Evolutionary conservation across 2,797 vertebrate genomes (phyloP).

Genomic region (Naso thynnoides): DNA sequence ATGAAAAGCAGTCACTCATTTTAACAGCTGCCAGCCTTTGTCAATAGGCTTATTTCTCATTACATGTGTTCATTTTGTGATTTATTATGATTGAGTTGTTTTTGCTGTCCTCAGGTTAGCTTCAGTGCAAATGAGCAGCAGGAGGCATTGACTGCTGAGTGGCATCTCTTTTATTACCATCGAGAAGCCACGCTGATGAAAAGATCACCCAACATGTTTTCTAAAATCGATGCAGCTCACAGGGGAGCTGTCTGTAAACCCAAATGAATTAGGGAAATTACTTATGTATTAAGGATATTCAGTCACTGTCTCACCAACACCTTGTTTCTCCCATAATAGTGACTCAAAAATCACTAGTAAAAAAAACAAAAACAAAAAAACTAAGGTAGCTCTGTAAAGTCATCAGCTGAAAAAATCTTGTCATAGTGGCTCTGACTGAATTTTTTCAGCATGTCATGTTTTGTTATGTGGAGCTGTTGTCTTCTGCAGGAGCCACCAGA

Average conservation of each 20-base stretch:
- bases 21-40: slow-evolving; percentile 19
- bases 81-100: slow-evolving; percentile 52
- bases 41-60: slow-evolving; percentile 42
- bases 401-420: slow-evolving; percentile 23
- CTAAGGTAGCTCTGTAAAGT: slow-evolving; percentile 1
- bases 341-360: background rate
- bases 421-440: background rate
- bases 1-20: slow-evolving; percentile 45
- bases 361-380: background rate
- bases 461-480: background rate
- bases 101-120: slow-evolving; percentile 42
- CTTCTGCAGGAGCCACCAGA: slow-evolving; percentile 12
- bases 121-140: slow-evolving; percentile 56
- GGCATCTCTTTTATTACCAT: slow-evolving; percentile 51
- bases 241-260: slow-evolving; percentile 22
- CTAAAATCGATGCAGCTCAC: slow-evolving; percentile 51
- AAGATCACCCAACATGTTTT: slow-evolving; percentile 40
- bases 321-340: slow-evolving; percentile 8
- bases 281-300: too few relatives aligned
- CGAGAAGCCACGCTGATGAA: slow-evolving; percentile 39
- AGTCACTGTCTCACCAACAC: too few relatives aligned
- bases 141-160: slow-evolving; percentile 50
- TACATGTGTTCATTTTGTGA: slow-evolving; percentile 47
- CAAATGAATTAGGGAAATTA: slow-evolving; percentile 23
- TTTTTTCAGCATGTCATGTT: background rate